Base-by-base conservation (phyloP, 1,140 invertebrate genomes). In the Muscidifurax raptorellus region DNA sequence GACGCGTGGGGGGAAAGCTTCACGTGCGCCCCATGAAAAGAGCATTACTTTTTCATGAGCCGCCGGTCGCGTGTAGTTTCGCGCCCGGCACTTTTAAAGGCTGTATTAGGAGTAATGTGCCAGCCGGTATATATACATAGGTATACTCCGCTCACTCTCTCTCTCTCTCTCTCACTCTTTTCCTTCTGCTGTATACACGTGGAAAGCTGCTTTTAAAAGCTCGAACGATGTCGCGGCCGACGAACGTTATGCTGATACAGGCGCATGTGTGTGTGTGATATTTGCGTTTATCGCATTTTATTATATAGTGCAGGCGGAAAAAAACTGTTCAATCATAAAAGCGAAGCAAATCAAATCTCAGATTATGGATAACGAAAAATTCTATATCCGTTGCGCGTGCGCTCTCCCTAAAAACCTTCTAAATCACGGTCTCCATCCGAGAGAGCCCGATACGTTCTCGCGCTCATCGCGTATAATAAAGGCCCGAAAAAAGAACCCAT, bases 21-120 rank as follows among this genome's bases (percentile, higher is more conserved):
- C 75, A 78, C 82, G 82, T 83, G 28, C 75, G 22, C 36, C 27
- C 64, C 75, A 78, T 83, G 75, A 83, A 83, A 83, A 78, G 74
- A 36, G 44, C 82, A 83, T 83, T 78, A 83, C 82, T 83, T 83
- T 83, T 83, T 83, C 82, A 83, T 67, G 82, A 72, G 82, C 32
- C 75, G 36, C 22, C 40, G 12, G 9, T 22, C 64, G 4, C 40
- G 66, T 67, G 25, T 28, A 69, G 47, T 40, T 59, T 59, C 52
- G 80, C 9, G 22, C 22, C 47, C 36, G 82, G 25, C 40, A 28
- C 59, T 77, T 83, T 69, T 77, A 83, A 83, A 30, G 64, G 74
- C 64, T 27, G 74, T 72, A 83, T 83, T 83, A 83, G 82, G 66
- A 69, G 40, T n/a, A 78, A 83, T 78, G 82, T 2, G 47, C 52